A percentile compares a stretch with the other conserved stretches of the same genome.
phyloP scores from a whole-genome alignment of 2,797 vertebrate species.

The Lepus oiostolus region DNA sequence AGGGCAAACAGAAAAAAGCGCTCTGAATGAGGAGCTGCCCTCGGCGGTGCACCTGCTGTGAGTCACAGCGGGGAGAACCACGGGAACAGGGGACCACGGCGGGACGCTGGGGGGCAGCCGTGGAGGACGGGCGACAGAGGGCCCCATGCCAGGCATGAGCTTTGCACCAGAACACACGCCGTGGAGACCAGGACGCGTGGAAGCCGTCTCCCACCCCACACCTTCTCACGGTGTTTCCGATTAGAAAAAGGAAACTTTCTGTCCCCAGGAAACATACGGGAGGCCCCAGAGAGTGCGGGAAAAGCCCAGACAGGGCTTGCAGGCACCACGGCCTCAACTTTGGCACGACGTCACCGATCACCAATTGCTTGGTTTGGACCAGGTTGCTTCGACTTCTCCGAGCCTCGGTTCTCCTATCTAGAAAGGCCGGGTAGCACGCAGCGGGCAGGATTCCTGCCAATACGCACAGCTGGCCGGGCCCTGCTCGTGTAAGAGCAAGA shows the following conservation, averaged over 20 bases:
- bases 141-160: neutral
- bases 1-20: neutral
- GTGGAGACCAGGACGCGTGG: neutral
- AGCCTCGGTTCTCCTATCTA: neutral
- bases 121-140: slow-evolving; percentile 27
- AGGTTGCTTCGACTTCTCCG: neutral
- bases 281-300: neutral
- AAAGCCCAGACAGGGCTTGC: neutral
- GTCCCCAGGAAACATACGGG: neutral
- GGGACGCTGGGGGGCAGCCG: neutral
- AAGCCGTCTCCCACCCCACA: neutral
- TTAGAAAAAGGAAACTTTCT: neutral
- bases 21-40: slow-evolving; percentile 52
- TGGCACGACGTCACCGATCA: rapidly evolving
- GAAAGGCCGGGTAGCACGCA: neutral
- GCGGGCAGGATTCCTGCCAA: neutral
- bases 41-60: neutral
- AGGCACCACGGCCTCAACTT: neutral
- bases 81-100: slow-evolving; percentile 40
- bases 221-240: neutral
- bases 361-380: neutral
- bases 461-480: neutral
- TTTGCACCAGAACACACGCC: neutral
- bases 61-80: neutral
- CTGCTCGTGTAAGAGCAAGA: neutral